These are phyloP conservation scores for Gnatocerus cornutus DNA, from an alignment of 2,888 invertebrate species.

Conservation along the genomic window DNA sequence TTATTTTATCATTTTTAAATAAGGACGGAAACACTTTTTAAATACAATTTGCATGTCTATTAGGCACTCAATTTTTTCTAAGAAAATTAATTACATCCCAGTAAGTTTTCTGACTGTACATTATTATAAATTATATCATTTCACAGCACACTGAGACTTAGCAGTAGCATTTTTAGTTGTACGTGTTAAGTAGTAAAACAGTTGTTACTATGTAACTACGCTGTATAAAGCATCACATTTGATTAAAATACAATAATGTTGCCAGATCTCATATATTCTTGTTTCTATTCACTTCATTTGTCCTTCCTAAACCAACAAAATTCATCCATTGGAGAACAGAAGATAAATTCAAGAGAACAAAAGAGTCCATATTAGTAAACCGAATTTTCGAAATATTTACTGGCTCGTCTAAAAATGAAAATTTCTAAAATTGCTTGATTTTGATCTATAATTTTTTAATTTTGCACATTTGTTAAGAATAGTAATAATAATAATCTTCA, in stretches of 20 bases:
- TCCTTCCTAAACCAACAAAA: no score
- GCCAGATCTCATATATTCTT: constrained; percentile 73
- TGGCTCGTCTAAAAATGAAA: no score
- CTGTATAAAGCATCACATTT: constrained; percentile 78
- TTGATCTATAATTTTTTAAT: no score
- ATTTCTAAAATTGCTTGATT: no score
- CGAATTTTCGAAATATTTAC: no score
- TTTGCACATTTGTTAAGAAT: no score
- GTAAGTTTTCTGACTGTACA: constrained; percentile 70
- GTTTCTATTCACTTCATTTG: constrained; percentile 14
- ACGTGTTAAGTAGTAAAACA: constrained; percentile 77
- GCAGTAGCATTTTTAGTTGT: constrained; percentile 80
- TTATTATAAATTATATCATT: constrained; percentile 65
- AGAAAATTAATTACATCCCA: constrained; percentile 58
- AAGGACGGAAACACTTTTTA: constrained; percentile 61
- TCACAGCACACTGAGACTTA: constrained; percentile 71
- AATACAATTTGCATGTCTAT: constrained; percentile 66
- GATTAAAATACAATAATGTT: constrained; percentile 81
- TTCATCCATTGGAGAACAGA: no score
- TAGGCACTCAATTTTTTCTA: constrained; percentile 66
- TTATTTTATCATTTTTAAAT: constrained; percentile 55
- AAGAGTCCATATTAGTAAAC: no score
- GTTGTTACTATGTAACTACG: constrained; percentile 84
- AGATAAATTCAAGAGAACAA: no score
- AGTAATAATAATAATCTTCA: no score